Conservation (phyloP, 1,140 invertebrate genomes). For the Drosophila nigrodunni region DNA sequence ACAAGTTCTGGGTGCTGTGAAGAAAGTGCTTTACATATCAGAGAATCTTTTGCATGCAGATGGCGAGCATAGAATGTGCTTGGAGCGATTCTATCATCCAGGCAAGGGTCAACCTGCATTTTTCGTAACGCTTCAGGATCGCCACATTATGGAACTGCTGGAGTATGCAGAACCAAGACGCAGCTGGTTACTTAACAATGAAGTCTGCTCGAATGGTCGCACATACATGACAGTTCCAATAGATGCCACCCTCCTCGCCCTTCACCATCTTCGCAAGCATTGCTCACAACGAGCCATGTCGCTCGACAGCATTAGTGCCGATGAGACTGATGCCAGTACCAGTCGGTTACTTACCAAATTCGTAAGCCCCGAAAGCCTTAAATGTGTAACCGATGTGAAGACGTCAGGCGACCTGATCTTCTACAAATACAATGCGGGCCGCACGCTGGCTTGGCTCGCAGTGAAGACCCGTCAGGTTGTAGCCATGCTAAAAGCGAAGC, state of each 20-base stretch:
- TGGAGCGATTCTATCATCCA: constrained; percentile 76
- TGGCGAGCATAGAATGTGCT: constrained; percentile 38
- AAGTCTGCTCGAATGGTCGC: constrained; percentile 91
- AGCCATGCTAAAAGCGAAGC: constrained; percentile 88
- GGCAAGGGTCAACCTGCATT: constrained; percentile 59
- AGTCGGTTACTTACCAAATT: constrained; percentile 62
- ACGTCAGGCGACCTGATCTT: constrained; percentile 88
- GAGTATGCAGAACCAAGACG: constrained; percentile 88
- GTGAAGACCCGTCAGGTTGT: constrained; percentile 88
- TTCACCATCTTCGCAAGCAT: constrained; percentile 86
- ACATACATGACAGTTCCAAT: constrained; percentile 89
- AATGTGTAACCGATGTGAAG: constrained; percentile 68
- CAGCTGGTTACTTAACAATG: constrained; percentile 90
- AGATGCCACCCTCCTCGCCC: constrained; percentile 89
- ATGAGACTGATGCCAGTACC: constrained; percentile 58
- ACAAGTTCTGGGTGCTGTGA: constrained; percentile 35
- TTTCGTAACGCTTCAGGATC: constrained; percentile 68
- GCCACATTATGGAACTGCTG: constrained; percentile 88
- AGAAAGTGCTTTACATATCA: constrained; percentile 72
- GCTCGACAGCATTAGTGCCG: constrained; percentile 88
- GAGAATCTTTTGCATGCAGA: constrained; percentile 53
- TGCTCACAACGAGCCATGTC: constrained; percentile 87
- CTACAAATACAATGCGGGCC: constrained; percentile 92
- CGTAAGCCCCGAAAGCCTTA: constrained; percentile 39
- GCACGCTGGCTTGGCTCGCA: constrained; percentile 90